Evolutionary conservation across 1,140 invertebrate genomes (phyloP).

Genomic region (Scaptomyza graminum): DNA sequence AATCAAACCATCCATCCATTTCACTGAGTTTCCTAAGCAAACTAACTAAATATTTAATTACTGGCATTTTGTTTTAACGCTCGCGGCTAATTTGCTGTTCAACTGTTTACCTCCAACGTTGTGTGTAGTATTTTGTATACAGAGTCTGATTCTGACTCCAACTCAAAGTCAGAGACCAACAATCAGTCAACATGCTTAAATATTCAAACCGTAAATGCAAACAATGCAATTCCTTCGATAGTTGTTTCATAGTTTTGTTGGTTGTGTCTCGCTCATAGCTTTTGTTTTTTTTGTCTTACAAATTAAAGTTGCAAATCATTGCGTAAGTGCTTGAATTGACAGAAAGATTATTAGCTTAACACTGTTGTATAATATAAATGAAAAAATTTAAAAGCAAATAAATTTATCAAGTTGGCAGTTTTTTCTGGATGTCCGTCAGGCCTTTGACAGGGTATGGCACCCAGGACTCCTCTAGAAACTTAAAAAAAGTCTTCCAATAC

Average conservation of each 20-base stretch:
- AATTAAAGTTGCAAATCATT: conserved; percentile 24
- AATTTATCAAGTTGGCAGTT: conserved; percentile 16
- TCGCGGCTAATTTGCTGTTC: conserved; percentile 47
- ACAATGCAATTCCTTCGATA: conserved; percentile 10
- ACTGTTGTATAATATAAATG: not conserved
- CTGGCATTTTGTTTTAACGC: conserved; percentile 39
- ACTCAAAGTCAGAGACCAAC: conserved; percentile 1
- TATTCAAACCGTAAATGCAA: conserved; percentile 51
- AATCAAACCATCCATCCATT: conserved; percentile 16
- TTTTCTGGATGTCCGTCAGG: too few relatives aligned
- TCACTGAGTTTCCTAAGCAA: conserved; percentile 25
- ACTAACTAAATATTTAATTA: conserved; percentile 59
- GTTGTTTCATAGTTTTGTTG: conserved; percentile 36
- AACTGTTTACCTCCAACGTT: conserved; percentile 44
- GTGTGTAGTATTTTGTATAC: conserved; percentile 14
- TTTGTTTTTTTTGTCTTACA: conserved; percentile 30
- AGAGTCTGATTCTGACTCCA: conserved; percentile 14
- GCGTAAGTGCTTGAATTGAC: conserved; percentile 11
- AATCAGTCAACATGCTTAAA: conserved; percentile 53
- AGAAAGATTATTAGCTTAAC: not conserved
- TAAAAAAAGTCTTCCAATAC: too few relatives aligned
- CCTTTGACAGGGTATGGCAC: too few relatives aligned
- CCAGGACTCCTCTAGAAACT: too few relatives aligned
- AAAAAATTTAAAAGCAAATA: not conserved
- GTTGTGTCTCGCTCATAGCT: conserved; percentile 9